Conservation (phyloP, 2,113 vertebrate genomes). For the Lepus europaeus region DNA sequence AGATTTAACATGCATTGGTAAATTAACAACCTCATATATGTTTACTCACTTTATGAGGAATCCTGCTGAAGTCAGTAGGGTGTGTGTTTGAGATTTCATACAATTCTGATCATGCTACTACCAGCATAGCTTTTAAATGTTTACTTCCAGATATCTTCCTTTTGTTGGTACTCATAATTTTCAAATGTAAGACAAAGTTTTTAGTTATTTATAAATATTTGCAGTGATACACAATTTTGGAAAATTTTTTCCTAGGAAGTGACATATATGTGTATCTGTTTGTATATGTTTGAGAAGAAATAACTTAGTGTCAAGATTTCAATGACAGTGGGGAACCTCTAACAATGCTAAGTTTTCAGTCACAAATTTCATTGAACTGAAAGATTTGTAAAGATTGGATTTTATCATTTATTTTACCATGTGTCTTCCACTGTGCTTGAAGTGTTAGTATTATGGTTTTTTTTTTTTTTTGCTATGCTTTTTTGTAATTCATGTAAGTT, state of each 20-base stretch:
- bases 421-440: neutral
- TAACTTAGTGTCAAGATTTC: constrained; percentile 66
- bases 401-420: constrained; percentile 54
- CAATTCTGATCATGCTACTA: constrained; percentile 64
- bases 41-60: constrained; percentile 32
- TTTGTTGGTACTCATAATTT: constrained; percentile 57
- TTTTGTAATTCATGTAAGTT: constrained; percentile 48
- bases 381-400: constrained; percentile 41
- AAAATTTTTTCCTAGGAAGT: constrained; percentile 9
- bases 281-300: constrained; percentile 58
- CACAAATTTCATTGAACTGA: constrained; percentile 40
- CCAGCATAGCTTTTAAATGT: constrained; percentile 70
- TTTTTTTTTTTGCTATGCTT: constrained; percentile 29
- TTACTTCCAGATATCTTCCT: constrained; percentile 58
- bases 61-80: constrained; percentile 54
- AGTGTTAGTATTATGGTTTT: neutral
- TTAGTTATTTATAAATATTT: constrained; percentile 46
- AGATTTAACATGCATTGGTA: constrained; percentile 57
- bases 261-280: constrained; percentile 55
- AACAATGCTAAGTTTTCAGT: constrained; percentile 72
- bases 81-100: constrained; percentile 67
- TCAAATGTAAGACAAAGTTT: constrained; percentile 43
- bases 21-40: neutral
- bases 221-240: constrained; percentile 48
- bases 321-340: constrained; percentile 63